Evolutionary conservation across 1,140 invertebrate species (phyloP).

Genomic region (Muscidifurax raptorellus): DNA sequence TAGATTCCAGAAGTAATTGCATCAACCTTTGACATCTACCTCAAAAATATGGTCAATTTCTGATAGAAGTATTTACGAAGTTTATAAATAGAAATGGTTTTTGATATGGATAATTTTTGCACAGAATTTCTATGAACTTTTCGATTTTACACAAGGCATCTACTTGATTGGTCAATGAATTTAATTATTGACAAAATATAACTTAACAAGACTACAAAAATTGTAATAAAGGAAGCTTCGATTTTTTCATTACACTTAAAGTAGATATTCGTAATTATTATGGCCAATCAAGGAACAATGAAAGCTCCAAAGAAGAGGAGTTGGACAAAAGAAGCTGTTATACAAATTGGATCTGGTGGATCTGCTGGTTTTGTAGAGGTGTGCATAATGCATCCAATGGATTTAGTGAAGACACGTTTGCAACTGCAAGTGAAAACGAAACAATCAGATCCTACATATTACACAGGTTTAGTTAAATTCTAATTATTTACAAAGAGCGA

Average conservation of each 20-base stretch:
- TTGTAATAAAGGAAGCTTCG: background rate
- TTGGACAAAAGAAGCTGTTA: conserved; percentile 82
- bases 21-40: no score
- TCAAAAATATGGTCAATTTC: no score
- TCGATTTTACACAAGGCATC: background rate
- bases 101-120: background rate
- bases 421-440: conserved; percentile 82
- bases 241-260: background rate
- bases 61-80: background rate
- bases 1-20: background rate
- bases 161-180: no score
- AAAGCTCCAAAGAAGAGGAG: conserved; percentile 50
- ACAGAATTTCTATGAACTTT: background rate
- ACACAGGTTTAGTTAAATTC: conserved; percentile 67
- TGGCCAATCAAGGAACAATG: conserved; percentile 49
- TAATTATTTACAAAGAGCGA: conserved; percentile 3
- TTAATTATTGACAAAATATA: no score
- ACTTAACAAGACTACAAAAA: no score
- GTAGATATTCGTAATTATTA: conserved; percentile 12
- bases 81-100: background rate
- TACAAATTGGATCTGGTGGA: conserved; percentile 92
- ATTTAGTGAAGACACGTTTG: conserved; percentile 92
- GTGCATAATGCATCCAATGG: conserved; percentile 96
- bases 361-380: conserved; percentile 96
- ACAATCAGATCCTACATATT: conserved; percentile 75